These are phyloP conservation scores for Sympetrum striolatum DNA, from an alignment of 2,888 invertebrate species.

Conservation along the genomic window DNA sequence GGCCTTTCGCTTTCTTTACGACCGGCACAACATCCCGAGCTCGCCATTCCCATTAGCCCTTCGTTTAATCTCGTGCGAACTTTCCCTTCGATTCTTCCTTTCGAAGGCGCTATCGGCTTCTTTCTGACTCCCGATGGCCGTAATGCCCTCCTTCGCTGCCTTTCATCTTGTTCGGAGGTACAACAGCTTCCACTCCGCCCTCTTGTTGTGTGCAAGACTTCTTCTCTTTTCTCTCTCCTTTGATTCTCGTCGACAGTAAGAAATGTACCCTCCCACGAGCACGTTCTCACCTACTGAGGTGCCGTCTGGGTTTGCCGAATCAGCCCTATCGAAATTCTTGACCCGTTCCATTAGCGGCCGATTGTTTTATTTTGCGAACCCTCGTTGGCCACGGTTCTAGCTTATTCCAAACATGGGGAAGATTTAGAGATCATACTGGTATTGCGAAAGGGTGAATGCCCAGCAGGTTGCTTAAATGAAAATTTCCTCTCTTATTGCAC, in stretches of 20 bases:
- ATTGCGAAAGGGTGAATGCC: too few relatives aligned
- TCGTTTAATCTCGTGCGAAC: slow-evolving; percentile 13
- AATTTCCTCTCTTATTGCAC: too few relatives aligned
- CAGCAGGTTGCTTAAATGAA: too few relatives aligned
- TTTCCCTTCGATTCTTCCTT: background rate
- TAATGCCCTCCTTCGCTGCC: background rate
- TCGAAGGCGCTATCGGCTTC: background rate
- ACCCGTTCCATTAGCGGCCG: background rate
- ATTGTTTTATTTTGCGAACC: too few relatives aligned
- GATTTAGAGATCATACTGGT: too few relatives aligned
- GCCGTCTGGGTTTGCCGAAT: background rate
- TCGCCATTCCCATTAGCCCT: slow-evolving; percentile 19
- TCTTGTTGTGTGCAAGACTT: background rate
- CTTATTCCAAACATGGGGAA: too few relatives aligned
- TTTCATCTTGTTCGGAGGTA: slow-evolving; percentile 13
- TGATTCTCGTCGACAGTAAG: background rate
- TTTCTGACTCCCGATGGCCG: background rate
- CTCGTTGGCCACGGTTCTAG: too few relatives aligned
- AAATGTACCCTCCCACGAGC: too few relatives aligned
- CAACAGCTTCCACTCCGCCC: background rate
- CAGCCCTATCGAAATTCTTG: background rate
- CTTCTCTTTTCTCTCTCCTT: background rate
- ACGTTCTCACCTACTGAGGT: too few relatives aligned
- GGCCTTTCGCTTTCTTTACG: slow-evolving; percentile 22
- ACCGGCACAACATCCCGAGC: slow-evolving; percentile 6